Percentiles rank a stretch among this genome's conserved stretches.
Conservation (phyloP, 1,140 invertebrate species). For the Bombus turneri region DNA sequence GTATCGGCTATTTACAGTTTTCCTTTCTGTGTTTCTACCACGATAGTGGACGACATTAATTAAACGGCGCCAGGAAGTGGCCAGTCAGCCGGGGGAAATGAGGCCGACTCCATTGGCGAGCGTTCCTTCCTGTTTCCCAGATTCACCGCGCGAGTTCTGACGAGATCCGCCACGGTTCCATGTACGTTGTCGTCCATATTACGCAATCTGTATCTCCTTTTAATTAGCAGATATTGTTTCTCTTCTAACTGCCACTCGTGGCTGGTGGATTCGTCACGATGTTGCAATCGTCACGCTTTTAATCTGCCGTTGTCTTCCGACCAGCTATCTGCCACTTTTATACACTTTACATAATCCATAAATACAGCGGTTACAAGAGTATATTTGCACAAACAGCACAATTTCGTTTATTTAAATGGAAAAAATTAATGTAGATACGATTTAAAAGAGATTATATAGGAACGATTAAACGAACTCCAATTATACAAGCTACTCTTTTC, state of each 20-base stretch:
- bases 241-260: conserved; percentile 17
- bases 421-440: too few relatives aligned
- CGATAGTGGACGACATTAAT: conserved; percentile 37
- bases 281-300: conserved; percentile 56
- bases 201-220: conserved; percentile 46
- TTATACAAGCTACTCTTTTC: too few relatives aligned
- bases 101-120: conserved; percentile 18
- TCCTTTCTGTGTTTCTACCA: conserved; percentile 16
- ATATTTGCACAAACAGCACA: too few relatives aligned
- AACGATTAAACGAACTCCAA: too few relatives aligned
- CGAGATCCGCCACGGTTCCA: not conserved
- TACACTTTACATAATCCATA: conserved; percentile 58
- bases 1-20: conserved; percentile 13
- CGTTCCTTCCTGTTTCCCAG: conserved; percentile 43
- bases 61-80: conserved; percentile 46
- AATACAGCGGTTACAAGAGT: not conserved
- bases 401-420: too few relatives aligned
- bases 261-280: conserved; percentile 27
- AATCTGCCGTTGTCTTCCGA: conserved; percentile 57
- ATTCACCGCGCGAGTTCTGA: not conserved
- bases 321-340: conserved; percentile 26
- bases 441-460: too few relatives aligned
- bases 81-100: conserved; percentile 35
- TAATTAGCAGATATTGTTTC: conserved; percentile 56
- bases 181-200: conserved; percentile 17